Percentiles rank a stretch among this genome's conserved stretches.
Conservation (phyloP, 2,888 invertebrate species). For the Cyaniris semiargus region DNA sequence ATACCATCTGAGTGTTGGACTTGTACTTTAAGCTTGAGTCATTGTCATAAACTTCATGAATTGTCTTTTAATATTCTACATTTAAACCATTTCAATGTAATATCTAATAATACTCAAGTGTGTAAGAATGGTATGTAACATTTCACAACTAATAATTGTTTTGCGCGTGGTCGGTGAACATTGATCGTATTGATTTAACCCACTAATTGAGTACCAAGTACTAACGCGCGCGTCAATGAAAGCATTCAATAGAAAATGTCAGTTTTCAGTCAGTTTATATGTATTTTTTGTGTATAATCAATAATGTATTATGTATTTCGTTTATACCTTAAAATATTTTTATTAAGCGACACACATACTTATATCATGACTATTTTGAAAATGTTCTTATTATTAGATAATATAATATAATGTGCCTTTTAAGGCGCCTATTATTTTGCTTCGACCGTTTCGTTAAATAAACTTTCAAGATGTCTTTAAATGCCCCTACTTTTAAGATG, state of each 20-base stretch:
- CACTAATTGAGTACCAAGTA: neutral
- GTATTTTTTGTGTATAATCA: too few relatives aligned
- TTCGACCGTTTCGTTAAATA: neutral
- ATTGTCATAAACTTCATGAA: constrained; percentile 55
- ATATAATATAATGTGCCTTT: too few relatives aligned
- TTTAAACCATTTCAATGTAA: neutral
- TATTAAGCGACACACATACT: too few relatives aligned
- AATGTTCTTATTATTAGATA: too few relatives aligned
- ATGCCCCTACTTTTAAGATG: neutral
- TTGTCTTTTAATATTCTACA: neutral
- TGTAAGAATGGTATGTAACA: neutral
- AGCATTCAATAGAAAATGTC: neutral
- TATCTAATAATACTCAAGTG: neutral
- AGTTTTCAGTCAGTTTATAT: too few relatives aligned
- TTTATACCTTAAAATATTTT: too few relatives aligned
- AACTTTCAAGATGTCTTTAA: neutral
- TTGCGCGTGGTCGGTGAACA: neutral
- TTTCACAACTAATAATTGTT: neutral
- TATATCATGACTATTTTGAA: too few relatives aligned
- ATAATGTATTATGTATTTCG: too few relatives aligned
- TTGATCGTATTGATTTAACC: neutral
- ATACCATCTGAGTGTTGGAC: constrained; percentile 61
- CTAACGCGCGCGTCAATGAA: neutral
- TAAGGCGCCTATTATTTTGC: too few relatives aligned
- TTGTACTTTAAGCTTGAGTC: constrained; percentile 70